These are phyloP conservation scores for Lutraria lutraria DNA, from an alignment of 2,888 invertebrate genomes.

Conservation along the genomic window DNA sequence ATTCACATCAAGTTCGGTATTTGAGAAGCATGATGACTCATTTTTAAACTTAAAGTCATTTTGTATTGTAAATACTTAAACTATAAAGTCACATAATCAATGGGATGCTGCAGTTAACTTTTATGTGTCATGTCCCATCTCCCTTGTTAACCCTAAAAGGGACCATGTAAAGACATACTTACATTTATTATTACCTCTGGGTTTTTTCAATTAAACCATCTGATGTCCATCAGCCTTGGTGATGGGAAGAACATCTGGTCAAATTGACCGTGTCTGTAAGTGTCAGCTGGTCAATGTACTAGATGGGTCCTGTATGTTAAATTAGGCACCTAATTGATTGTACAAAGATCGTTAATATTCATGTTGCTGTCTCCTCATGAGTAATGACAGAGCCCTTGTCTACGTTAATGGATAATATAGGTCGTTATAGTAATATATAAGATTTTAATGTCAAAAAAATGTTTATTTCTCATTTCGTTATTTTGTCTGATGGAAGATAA, in stretches of 20 bases:
- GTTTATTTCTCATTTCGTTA: background rate
- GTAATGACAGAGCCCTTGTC: conserved; percentile 9
- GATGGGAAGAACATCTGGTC: background rate
- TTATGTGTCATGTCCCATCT: background rate
- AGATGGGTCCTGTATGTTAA: background rate
- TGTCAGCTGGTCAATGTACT: background rate
- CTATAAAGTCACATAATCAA: too few species aligned
- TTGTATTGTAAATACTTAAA: too few species aligned
- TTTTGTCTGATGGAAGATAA: background rate
- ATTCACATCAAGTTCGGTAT: too few species aligned
- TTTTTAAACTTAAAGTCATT: too few species aligned
- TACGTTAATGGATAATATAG: background rate
- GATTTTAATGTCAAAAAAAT: background rate
- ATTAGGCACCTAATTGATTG: background rate
- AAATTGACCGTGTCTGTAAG: background rate
- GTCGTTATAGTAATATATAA: background rate
- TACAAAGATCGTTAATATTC: background rate
- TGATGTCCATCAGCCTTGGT: background rate
- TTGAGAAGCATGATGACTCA: too few species aligned
- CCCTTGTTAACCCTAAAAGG: background rate
- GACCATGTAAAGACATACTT: background rate
- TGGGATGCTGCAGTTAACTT: too few species aligned
- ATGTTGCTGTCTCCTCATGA: background rate
- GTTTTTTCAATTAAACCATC: background rate
- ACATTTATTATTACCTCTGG: background rate